Evolutionary conservation across 2,797 vertebrate species (phyloP), one percentile per base, ranked within the genome.

Genomic region (Avahi laniger): DNA sequence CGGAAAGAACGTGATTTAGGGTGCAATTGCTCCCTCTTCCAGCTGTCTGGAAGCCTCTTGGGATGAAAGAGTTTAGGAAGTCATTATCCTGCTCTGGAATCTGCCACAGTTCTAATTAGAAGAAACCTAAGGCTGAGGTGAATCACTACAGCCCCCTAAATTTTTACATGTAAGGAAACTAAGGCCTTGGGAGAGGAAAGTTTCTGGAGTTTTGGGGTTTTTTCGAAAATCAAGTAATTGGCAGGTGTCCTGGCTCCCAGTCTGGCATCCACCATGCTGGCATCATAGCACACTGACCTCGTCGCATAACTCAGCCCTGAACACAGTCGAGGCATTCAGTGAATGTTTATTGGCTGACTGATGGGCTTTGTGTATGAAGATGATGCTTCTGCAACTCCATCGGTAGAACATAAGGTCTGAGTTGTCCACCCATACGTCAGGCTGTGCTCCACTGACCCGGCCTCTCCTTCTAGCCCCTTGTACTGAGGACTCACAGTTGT

Each of bases 251-350:
- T 89, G 69, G 48, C 43, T 80, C 33, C n/a, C 79, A 59, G 75
- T 12, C 79, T 79, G 61, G 61, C 61, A 30, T 14, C 54, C 0
- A 18, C 48, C 38, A 84, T 0, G 3, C 70, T 65, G 48, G 76
- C 94, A 38, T 69, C 72, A 7, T 12, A 43, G 57, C 72, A 38
- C 79, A 43, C 26, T 67, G 89, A 76, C 43, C 57, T 83, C 7
- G 7, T 22, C 0, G 0, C 46, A 9, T 38, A 67, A 69, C 79
- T 85, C 41, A 30, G 91, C 43, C 10, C 69, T 46, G 78, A 57
- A 57, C 57, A 83, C 87, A 85, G 83, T 52, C 2, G 12, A 30
- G 76, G 72, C 96, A 91, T 82, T 97, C 89, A 84, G 80, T 28
- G 22, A 33, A 30, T 9, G 14, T 46, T 50, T 50, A 14, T 1